Evolutionary conservation across 2,113 vertebrate species (phyloP).

Genomic region (Echinops telfairi): DNA sequence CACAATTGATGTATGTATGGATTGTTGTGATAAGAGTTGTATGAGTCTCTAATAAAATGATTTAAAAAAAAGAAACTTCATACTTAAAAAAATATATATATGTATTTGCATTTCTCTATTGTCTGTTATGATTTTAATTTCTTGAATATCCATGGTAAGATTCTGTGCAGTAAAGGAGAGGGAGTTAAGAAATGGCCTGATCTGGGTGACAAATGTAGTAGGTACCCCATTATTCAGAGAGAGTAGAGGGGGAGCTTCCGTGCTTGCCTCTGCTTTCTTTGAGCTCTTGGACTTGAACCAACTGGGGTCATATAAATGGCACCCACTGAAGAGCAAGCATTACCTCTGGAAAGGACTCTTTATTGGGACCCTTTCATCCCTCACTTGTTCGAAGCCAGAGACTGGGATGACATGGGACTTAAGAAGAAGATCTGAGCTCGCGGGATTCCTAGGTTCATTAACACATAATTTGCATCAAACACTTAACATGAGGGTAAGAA

Average conservation of each 20-base stretch:
- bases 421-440: conserved; percentile 33
- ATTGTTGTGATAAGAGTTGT: no score
- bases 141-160: not conserved
- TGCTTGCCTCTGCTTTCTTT: not conserved
- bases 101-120: not conserved
- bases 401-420: not conserved
- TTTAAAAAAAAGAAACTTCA: no score
- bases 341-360: conserved; percentile 5
- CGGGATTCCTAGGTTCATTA: conserved; percentile 24
- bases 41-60: no score
- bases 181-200: not conserved
- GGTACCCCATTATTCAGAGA: not conserved
- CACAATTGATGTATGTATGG: no score
- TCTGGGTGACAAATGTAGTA: not conserved
- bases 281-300: not conserved
- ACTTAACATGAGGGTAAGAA: not conserved
- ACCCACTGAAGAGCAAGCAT: not conserved
- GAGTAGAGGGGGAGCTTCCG: not conserved
- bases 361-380: not conserved
- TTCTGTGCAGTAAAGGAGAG: not conserved
- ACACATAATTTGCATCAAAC: not conserved
- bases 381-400: conserved; percentile 15
- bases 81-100: no score
- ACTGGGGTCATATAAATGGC: not conserved
- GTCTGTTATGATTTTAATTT: not conserved